Evolutionary conservation across 2,113 vertebrate genomes (phyloP).

Genomic region (Nerophis ophidion): DNA sequence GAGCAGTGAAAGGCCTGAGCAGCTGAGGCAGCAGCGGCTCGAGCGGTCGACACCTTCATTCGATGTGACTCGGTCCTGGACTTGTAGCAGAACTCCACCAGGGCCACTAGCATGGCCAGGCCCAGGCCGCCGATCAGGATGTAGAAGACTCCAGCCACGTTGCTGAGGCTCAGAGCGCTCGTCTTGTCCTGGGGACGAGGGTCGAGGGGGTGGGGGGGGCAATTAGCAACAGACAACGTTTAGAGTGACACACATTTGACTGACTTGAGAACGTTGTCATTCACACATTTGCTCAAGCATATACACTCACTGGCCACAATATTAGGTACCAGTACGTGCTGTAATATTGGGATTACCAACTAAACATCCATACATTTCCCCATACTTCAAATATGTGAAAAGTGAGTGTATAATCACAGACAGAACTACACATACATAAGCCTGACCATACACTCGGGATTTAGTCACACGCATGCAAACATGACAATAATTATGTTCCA

Average conservation of each 20-base stretch:
- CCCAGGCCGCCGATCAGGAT: slow-evolving; percentile 98
- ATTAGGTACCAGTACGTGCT: not conserved
- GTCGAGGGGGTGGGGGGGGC: slow-evolving; percentile 31
- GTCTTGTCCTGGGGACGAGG: slow-evolving; percentile 88
- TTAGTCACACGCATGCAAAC: not conserved
- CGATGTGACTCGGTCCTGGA: slow-evolving; percentile 94
- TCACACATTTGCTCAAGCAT: not conserved
- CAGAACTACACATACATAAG: not conserved
- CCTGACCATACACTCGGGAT: not conserved
- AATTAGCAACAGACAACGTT: slow-evolving; percentile 6
- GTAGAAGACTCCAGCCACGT: slow-evolving; percentile 98
- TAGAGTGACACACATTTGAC: not conserved
- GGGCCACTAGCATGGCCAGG: slow-evolving; percentile 97
- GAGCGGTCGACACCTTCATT: slow-evolving; percentile 92
- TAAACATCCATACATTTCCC: no score
- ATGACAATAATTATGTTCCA: slow-evolving; percentile 7
- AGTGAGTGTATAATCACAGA: not conserved
- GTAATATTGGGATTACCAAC: not conserved
- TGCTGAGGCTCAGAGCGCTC: slow-evolving; percentile 96
- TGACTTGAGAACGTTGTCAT: slow-evolving; percentile 1
- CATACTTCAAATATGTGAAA: not conserved
- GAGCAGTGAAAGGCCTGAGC: slow-evolving; percentile 81
- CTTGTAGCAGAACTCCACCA: slow-evolving; percentile 99
- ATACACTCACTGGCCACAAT: not conserved
- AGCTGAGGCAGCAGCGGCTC: slow-evolving; percentile 65